These are phyloP conservation scores for Neoitamus cyanurus DNA, from an alignment of 2,888 invertebrate species.

Conservation along the genomic window DNA sequence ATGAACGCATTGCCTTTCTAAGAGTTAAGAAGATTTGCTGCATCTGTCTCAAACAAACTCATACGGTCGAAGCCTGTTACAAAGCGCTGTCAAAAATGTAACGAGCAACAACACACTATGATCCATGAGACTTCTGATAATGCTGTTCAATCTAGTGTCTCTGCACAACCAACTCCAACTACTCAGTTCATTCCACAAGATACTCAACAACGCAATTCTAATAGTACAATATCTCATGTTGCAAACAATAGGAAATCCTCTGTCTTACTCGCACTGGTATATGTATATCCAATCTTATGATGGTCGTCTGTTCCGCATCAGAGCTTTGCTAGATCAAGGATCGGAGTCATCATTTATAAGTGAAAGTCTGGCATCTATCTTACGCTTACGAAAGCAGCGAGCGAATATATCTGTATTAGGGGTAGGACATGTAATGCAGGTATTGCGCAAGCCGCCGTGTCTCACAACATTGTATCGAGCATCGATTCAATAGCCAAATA, in stretches of 20 bases:
- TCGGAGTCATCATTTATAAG: background rate
- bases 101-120: background rate
- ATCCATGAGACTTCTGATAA: background rate
- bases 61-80: background rate
- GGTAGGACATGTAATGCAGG: background rate
- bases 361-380: background rate
- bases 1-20: background rate
- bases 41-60: background rate
- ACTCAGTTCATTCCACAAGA: background rate
- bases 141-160: background rate
- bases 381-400: background rate
- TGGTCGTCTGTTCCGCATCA: background rate
- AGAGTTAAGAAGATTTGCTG: background rate
- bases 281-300: background rate
- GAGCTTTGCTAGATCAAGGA: background rate
- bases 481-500: background rate
- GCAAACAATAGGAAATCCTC: background rate
- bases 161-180: background rate
- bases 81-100: background rate
- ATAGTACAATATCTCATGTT: background rate
- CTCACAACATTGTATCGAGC: background rate
- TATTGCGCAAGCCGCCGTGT: background rate
- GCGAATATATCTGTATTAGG: background rate
- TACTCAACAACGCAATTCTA: background rate
- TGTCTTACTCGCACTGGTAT: background rate